Evolutionary conservation across 1,140 invertebrate species (phyloP).

Genomic region (Anastrepha ludens): DNA sequence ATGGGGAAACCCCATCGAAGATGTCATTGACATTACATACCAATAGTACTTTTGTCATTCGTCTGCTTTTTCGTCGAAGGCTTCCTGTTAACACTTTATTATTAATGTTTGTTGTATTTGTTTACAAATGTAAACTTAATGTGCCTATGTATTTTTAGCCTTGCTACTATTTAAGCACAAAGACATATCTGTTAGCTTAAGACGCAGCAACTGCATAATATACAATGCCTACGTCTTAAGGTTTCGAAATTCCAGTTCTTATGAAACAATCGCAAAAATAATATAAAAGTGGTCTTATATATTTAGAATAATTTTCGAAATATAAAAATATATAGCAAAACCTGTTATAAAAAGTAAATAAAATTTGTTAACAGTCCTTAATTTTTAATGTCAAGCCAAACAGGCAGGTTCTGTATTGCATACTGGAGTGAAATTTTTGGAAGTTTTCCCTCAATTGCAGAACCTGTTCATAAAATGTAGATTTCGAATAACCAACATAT

Average conservation of each 20-base stretch:
- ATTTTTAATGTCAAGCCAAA: no score
- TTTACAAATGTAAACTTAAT: conserved; percentile 8
- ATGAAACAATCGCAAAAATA: neutral
- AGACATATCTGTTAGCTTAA: neutral
- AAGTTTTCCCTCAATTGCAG: no score
- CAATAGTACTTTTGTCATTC: conserved; percentile 18
- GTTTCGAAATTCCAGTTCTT: neutral
- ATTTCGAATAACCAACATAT: no score
- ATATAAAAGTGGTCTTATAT: conserved; percentile 37
- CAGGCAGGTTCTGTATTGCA: no score
- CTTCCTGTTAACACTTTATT: neutral
- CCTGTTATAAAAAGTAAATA: neutral
- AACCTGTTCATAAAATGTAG: no score
- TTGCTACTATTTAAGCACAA: conserved; percentile 12
- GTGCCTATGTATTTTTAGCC: conserved; percentile 1
- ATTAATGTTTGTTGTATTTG: neutral
- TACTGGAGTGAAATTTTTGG: no score
- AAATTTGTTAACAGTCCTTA: neutral
- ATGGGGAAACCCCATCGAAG: conserved; percentile 81
- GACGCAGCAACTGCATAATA: neutral
- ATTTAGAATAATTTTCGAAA: conserved; percentile 16
- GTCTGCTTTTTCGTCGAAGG: neutral
- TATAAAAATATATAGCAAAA: neutral
- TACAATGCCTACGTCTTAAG: neutral
- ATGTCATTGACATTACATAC: conserved; percentile 62